Conservation (phyloP, 2,113 vertebrate species). For the Anarhynchus alexandrinus region DNA sequence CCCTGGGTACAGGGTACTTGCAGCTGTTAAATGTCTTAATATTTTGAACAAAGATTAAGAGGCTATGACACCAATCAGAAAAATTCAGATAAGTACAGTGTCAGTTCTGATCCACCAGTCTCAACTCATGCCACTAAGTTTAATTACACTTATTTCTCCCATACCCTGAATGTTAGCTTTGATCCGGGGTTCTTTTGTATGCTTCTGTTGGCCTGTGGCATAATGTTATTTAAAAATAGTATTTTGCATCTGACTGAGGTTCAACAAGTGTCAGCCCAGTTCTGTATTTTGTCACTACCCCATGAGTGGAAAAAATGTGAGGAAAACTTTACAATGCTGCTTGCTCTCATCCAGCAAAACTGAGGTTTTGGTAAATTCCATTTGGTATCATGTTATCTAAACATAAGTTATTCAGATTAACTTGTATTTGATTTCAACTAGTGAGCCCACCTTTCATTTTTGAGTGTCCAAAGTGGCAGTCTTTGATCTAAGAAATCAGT, state of each 20-base stretch:
- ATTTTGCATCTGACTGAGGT: background rate
- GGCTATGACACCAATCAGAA: background rate
- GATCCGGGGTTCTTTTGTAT: background rate
- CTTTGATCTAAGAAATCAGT: constrained; percentile 53
- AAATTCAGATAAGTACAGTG: background rate
- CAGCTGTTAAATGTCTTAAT: background rate
- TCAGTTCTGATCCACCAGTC: background rate
- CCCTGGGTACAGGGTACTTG: background rate
- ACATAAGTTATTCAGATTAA: background rate
- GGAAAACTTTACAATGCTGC: background rate
- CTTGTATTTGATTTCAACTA: background rate
- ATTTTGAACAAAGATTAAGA: background rate
- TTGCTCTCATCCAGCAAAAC: background rate
- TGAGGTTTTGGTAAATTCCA: background rate
- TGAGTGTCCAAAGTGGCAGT: background rate
- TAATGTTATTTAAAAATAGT: background rate
- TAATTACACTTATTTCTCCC: background rate
- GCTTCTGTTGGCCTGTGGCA: background rate
- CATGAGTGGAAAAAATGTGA: background rate
- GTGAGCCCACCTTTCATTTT: background rate
- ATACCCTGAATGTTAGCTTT: background rate
- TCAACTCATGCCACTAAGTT: background rate
- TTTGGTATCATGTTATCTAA: background rate
- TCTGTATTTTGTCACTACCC: background rate
- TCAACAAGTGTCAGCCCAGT: background rate